Base-by-base conservation (phyloP, 2,888 invertebrate genomes). In the Sarcophaga subvicina region DNA sequence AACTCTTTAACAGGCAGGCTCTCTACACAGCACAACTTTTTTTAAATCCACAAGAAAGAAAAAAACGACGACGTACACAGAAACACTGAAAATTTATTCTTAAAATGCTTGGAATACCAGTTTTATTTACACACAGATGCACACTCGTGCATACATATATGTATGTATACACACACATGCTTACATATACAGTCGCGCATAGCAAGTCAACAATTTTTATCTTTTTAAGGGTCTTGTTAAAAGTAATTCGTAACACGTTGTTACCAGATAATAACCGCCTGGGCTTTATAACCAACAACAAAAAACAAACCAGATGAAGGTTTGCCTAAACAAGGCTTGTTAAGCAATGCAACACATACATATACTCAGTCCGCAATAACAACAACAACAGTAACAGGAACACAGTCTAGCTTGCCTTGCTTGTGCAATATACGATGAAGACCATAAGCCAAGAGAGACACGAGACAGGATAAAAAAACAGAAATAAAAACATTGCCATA, bases 171-270 rank as follows among this genome's bases (percentile, higher is more conserved):
- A 37, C 37, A 37, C 2, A 2, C 2, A 6, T 8, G 2, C 37
- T 2, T 54, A 49, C 49, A 49, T 14, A 49, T 2, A 54, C 54
- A 54, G 17, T 14, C 54, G 4, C 17, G 54, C 54, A 54, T 54
- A 54, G 12, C 14, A 17, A 54, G 54, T 14, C 54, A 54, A 17
- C 17, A 17, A 12, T 89, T 90, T 90, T 92, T 92, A 92, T 92
- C 92, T 91, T 90, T 91, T 92, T 88, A 92, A 92, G 92, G 91
- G 92, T 91, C 92, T 92, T 92, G 92, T 92, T 92, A 92, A 92
- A 92, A 91, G 92, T 92, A 92, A 92, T 92, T 92, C 92, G 92
- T 92, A 92, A 92, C 92, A 92, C 92, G 92, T 92, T 92, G 92
- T 92, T 92, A 91, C 91, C 90, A 92, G 92, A 92, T 92, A 92